A percentile compares a stretch with the other conserved stretches of the same genome.
Evolutionary conservation across 2,113 vertebrate genomes (phyloP).

Genomic region (Heterochromis multidens): DNA sequence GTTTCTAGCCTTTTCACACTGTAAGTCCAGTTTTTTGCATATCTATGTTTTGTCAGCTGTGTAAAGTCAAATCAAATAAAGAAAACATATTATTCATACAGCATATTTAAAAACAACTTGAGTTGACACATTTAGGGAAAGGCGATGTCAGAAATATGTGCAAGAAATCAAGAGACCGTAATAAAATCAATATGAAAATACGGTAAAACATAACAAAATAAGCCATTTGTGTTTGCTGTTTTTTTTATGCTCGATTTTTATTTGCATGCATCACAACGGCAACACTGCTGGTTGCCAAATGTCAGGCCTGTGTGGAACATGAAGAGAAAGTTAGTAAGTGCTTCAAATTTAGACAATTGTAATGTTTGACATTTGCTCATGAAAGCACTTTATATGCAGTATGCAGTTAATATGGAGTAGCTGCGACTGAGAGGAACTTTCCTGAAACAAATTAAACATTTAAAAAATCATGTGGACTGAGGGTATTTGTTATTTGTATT

Average conservation of each 20-base stretch:
- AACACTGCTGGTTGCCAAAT: neutral
- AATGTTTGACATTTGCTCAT: neutral
- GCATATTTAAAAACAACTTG: neutral
- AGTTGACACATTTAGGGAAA: neutral
- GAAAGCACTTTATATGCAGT: neutral
- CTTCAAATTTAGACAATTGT: neutral
- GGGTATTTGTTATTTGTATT: too few species aligned
- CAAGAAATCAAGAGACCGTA: neutral
- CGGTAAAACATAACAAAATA: neutral
- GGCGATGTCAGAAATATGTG: neutral
- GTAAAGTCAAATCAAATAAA: neutral
- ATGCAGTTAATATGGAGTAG: neutral
- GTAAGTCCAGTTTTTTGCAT: neutral
- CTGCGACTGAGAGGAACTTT: neutral
- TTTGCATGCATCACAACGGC: neutral
- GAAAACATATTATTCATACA: neutral
- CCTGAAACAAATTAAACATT: neutral
- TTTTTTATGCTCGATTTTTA: neutral
- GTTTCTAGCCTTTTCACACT: neutral
- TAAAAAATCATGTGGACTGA: neutral
- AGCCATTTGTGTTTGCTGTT: neutral
- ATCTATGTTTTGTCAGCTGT: neutral
- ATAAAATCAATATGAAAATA: neutral
- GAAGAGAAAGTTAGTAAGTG: neutral
- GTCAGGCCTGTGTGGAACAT: neutral